These are phyloP conservation scores for Cyanocitta stelleri DNA, from an alignment of 2,113 vertebrate genomes.

Conservation along the genomic window DNA sequence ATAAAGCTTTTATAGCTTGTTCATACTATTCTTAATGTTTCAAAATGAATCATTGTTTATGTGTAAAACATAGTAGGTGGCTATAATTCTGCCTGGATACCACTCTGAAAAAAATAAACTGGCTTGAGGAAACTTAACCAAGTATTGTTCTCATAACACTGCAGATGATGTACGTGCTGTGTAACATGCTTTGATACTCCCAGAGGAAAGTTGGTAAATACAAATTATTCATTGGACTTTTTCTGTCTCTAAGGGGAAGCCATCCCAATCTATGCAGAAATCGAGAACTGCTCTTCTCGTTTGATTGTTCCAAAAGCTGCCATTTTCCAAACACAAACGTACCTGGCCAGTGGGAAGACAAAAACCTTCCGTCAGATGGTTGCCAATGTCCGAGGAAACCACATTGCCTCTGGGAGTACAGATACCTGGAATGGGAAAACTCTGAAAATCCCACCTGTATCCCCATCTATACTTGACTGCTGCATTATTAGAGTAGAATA, in stretches of 20 bases:
- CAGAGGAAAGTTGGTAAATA: conserved; percentile 30
- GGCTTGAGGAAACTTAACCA: not conserved
- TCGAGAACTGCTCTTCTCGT: conserved; percentile 84
- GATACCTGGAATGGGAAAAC: conserved; percentile 82
- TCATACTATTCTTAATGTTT: not conserved
- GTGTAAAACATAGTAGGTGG: not conserved
- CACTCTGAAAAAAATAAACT: not conserved
- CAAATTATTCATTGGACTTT: conserved; percentile 18
- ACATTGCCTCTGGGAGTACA: conserved; percentile 78
- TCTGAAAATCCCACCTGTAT: conserved; percentile 81
- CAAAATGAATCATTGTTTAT: conserved; percentile 26
- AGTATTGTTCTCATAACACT: conserved; percentile 17
- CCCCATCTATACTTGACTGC: conserved; percentile 82
- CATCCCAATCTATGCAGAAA: conserved; percentile 83
- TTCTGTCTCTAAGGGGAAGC: conserved; percentile 75
- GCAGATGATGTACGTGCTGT: not conserved
- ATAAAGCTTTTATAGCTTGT: conserved; percentile 7
- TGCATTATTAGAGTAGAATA: conserved; percentile 82
- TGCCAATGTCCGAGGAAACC: conserved; percentile 80
- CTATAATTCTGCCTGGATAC: conserved; percentile 30
- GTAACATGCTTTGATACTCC: conserved; percentile 25
- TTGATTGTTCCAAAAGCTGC: conserved; percentile 84
- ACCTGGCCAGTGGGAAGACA: conserved; percentile 76
- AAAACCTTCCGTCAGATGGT: conserved; percentile 78
- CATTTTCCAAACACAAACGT: conserved; percentile 85